Percentiles rank a stretch among this genome's conserved stretches.
Evolutionary conservation across 1,140 invertebrate species (phyloP).

Genomic region (Linepithema humile): DNA sequence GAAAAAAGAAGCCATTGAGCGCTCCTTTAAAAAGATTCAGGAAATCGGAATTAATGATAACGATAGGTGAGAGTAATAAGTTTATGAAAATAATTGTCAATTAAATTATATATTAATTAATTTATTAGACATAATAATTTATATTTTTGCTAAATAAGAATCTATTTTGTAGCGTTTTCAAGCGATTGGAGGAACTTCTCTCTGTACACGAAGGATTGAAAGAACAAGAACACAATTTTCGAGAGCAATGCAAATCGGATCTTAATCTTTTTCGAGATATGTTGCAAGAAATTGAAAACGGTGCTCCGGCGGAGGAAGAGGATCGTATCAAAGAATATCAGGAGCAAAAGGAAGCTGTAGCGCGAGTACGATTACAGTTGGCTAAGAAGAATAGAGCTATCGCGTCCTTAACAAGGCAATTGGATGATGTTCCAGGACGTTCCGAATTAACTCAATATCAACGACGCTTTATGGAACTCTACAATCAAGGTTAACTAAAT

Average conservation of each 20-base stretch:
- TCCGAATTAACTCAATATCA: slow-evolving; percentile 98
- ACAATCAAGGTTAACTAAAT: slow-evolving; percentile 92
- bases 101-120: neutral
- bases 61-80: slow-evolving; percentile 78
- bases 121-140: neutral
- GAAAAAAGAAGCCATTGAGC: slow-evolving; percentile 70
- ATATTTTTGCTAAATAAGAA: too few relatives aligned
- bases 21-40: slow-evolving; percentile 82
- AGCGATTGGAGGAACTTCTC: slow-evolving; percentile 88
- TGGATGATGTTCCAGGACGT: slow-evolving; percentile 96
- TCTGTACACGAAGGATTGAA: slow-evolving; percentile 90
- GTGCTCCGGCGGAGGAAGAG: slow-evolving; percentile 74
- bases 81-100: neutral
- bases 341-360: slow-evolving; percentile 86
- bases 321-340: slow-evolving; percentile 83
- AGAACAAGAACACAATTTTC: slow-evolving; percentile 90
- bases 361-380: slow-evolving; percentile 86
- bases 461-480: slow-evolving; percentile 96
- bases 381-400: slow-evolving; percentile 94
- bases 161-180: slow-evolving; percentile 80
- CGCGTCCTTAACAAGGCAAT: slow-evolving; percentile 89
- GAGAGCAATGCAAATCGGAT: slow-evolving; percentile 90
- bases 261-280: slow-evolving; percentile 86
- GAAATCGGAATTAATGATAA: slow-evolving; percentile 83
- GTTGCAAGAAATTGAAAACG: slow-evolving; percentile 84